phyloP scores from a whole-genome alignment of 2,888 invertebrate species.

The Aquatica leii region DNA sequence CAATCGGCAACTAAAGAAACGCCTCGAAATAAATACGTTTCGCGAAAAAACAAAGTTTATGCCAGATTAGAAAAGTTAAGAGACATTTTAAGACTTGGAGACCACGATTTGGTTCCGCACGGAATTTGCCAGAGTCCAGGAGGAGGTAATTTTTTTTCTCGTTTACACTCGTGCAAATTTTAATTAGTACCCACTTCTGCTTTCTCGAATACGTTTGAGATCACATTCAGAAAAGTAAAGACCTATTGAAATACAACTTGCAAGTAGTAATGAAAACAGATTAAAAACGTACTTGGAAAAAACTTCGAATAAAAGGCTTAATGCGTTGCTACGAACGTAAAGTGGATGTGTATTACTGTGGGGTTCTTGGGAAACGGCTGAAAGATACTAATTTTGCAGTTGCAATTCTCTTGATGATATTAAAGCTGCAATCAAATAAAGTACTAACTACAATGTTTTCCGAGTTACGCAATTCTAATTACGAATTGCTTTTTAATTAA shows the following conservation, averaged over 20 bases:
- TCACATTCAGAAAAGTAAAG: not conserved
- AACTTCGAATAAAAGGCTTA: not conserved
- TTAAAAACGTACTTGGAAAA: not conserved
- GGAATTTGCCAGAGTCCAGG: constrained; percentile 61
- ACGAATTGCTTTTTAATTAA: no score
- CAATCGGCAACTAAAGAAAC: constrained; percentile 44
- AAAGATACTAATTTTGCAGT: constrained; percentile 6
- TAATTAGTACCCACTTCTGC: constrained; percentile 45
- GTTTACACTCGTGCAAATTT: constrained; percentile 52
- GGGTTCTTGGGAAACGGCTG: not conserved
- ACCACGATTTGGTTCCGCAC: constrained; percentile 57
- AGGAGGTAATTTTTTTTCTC: constrained; percentile 57
- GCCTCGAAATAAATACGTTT: constrained; percentile 48
- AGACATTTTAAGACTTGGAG: constrained; percentile 54
- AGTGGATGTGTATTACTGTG: constrained; percentile 6
- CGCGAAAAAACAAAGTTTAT: constrained; percentile 55
- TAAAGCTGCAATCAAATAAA: not conserved
- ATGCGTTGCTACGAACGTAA: not conserved
- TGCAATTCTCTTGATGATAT: constrained; percentile 3
- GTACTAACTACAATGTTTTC: constrained; percentile 2
- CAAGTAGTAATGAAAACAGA: constrained; percentile 4
- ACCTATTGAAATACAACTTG: not conserved
- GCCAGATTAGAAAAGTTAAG: constrained; percentile 55
- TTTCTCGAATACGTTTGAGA: constrained; percentile 25
- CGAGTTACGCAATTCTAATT: no score